phyloP scores from a whole-genome alignment of 2,113 vertebrate species.

The Nesogale talazaci region DNA sequence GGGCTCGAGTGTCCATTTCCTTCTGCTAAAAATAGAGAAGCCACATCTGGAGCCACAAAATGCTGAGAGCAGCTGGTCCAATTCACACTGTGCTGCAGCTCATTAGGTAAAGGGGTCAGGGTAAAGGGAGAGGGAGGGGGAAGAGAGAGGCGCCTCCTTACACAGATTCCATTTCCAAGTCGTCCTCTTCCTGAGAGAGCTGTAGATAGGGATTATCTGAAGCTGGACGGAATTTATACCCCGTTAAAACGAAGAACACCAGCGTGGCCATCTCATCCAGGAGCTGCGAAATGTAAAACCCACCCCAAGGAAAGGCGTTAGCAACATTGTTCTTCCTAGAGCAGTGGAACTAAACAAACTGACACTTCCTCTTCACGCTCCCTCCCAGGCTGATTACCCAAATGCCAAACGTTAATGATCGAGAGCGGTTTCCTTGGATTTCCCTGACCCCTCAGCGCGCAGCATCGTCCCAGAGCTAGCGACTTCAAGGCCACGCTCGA shows the following conservation, averaged over 20 bases:
- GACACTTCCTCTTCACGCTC: rapidly evolving
- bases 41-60: neutral
- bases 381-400: rapidly evolving
- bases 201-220: conserved; percentile 93
- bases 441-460: neutral
- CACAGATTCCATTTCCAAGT: conserved; percentile 93
- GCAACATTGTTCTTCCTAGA: neutral
- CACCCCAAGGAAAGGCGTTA: neutral
- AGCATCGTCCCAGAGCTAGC: neutral
- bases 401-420: rapidly evolving
- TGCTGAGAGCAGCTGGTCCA: neutral
- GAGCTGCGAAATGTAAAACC: conserved; percentile 82
- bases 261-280: conserved; percentile 91
- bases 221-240: conserved; percentile 92
- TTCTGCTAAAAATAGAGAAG: neutral
- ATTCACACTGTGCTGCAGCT: neutral
- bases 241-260: conserved; percentile 92
- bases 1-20: neutral
- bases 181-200: conserved; percentile 91
- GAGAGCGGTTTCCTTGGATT: neutral
- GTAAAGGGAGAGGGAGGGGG: neutral
- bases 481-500: neutral
- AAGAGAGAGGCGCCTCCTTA: conserved; percentile 78
- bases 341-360: neutral
- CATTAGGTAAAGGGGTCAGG: neutral